phyloP scores from a whole-genome alignment of 2,888 invertebrate species.

The Scaptodrosophila latifasciaeformis region DNA sequence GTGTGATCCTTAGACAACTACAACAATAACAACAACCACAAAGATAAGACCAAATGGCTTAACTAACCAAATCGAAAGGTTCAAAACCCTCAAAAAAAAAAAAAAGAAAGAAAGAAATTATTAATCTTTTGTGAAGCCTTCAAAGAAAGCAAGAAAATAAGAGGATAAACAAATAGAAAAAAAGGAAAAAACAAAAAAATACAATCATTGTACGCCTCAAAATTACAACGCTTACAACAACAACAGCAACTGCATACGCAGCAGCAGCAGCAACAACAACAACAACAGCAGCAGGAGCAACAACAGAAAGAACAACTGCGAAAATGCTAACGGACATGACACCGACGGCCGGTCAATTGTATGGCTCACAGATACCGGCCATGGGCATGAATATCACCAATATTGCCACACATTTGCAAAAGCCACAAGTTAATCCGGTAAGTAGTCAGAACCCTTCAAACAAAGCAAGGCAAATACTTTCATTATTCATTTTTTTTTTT shows the following conservation, averaged over 20 bases:
- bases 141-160: slow-evolving; percentile 1
- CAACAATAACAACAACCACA: slow-evolving; percentile 15
- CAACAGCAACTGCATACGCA: slow-evolving; percentile 9
- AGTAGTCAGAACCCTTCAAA: slow-evolving; percentile 42
- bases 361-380: slow-evolving; percentile 79
- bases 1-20: slow-evolving; percentile 13
- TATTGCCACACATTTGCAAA: slow-evolving; percentile 75
- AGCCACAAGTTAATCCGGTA: slow-evolving; percentile 76
- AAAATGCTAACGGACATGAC: slow-evolving; percentile 79
- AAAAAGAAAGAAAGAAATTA: slow-evolving; percentile 12
- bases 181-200: slow-evolving; percentile 3
- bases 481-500: too few species aligned
- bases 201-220: slow-evolving; percentile 52
- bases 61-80: slow-evolving; percentile 7
- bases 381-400: slow-evolving; percentile 79
- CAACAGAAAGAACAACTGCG: slow-evolving; percentile 23
- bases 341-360: slow-evolving; percentile 79
- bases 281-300: slow-evolving; percentile 21
- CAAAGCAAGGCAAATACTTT: neutral
- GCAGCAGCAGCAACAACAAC: slow-evolving; percentile 5
- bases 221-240: slow-evolving; percentile 41
- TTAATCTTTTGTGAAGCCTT: neutral
- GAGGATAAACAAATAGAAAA: neutral
- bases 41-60: slow-evolving; percentile 1
- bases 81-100: slow-evolving; percentile 19